Base-by-base conservation (phyloP, 2,888 invertebrate species). In the Polydesmus complanatus region DNA sequence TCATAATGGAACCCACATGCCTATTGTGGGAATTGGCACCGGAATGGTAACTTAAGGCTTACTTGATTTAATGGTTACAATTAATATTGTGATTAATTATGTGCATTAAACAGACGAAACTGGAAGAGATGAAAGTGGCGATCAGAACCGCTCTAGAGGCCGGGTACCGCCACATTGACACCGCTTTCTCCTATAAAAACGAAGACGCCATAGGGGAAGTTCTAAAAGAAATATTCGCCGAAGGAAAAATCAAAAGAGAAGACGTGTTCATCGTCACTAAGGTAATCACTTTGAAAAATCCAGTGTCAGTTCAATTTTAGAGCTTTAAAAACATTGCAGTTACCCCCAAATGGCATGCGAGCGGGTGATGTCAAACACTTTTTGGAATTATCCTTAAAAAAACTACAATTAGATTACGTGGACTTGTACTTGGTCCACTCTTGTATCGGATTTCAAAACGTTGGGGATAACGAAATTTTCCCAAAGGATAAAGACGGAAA, bases 351-450 rank as follows among this genome's bases (percentile, higher is more conserved):
- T 77, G 85, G 81, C 80, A 82, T 85, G 70, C 77, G 84, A 58
- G 79, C 83, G 1, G 76, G 77, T 0, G 82, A 83, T 65, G 86
- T 87, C 0, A 79, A 79, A 65, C 80, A 79, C 65, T 86, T 81
- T 69, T 77, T 89, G 61, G 79, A 80, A 64, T 78, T 78, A 55
- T 88, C 89, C 0, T 73, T 88, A 61, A 73, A 78, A 19, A 80
- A 82, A 68, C 76, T 92, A 23, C 83, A 85, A 61, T 70, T 90
- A 63, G 83, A 85, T 56, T 92, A 90, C 71, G 71, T 92, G 37
- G 92, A 93, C 73, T 73, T 92, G 63, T 91, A 88, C 74, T 76
- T 92, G 51, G 75, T 91, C 64, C 92, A 93, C 70, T 77, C 79
- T 1, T 90, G 92, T 0, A 83, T 88, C 67, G 80, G 79, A 1